Conservation (phyloP, 1,140 invertebrate genomes). For the Neomicropteryx cornuta region DNA sequence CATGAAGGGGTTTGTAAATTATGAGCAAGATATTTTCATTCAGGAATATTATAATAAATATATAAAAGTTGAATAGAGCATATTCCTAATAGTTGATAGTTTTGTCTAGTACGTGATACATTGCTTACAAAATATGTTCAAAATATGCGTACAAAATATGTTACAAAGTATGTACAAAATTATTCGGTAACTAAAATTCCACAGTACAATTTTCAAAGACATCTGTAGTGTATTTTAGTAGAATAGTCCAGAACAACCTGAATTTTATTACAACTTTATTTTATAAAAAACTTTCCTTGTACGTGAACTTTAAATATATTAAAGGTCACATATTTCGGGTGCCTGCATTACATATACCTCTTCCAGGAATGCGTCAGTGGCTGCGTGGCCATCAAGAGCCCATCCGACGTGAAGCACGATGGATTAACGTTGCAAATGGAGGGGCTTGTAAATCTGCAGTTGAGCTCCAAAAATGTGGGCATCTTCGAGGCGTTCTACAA, state of each 20-base stretch:
- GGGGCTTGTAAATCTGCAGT: slow-evolving; percentile 79
- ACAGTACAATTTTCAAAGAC: background rate
- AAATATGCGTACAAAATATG: background rate
- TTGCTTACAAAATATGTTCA: background rate
- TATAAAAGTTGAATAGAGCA: slow-evolving; percentile 6
- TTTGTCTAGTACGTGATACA: background rate
- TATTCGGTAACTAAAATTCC: background rate
- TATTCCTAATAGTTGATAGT: background rate
- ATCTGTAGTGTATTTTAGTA: slow-evolving; percentile 5
- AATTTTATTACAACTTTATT: slow-evolving; percentile 4
- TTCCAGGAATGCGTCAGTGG: slow-evolving; percentile 71
- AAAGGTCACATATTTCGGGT: background rate
- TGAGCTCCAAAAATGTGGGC: slow-evolving; percentile 89
- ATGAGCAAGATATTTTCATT: slow-evolving; percentile 1
- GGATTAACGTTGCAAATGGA: slow-evolving; percentile 79
- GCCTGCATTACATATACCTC: slow-evolving; percentile 5
- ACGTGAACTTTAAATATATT: background rate
- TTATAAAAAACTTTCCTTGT: slow-evolving; percentile 8
- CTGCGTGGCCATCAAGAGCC: slow-evolving; percentile 65
- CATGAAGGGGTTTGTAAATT: slow-evolving; percentile 59
- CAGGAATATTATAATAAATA: slow-evolving; percentile 10
- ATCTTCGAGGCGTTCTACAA: slow-evolving; percentile 90
- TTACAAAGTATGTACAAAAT: background rate
- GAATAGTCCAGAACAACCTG: background rate
- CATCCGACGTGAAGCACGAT: slow-evolving; percentile 79